These are phyloP conservation scores for Diplolepis rosae DNA, from an alignment of 2,888 invertebrate species.

Conservation along the genomic window DNA sequence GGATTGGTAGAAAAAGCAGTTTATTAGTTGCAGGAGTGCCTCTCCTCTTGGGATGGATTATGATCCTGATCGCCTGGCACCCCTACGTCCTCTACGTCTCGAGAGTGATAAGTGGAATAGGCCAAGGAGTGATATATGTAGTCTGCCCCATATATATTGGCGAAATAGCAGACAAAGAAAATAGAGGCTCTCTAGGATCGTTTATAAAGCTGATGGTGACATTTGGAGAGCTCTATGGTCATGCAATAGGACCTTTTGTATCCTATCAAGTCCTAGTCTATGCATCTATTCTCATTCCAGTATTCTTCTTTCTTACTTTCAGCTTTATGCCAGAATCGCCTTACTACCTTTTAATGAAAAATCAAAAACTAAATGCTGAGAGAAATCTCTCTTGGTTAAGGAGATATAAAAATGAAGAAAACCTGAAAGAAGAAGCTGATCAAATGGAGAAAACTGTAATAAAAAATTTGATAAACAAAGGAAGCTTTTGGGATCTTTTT, in stretches of 20 bases:
- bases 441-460: conserved; percentile 74
- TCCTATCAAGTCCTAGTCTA: conserved; percentile 71
- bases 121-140: conserved; percentile 79
- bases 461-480: conserved; percentile 76
- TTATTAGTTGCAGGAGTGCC: conserved; percentile 76
- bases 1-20: conserved; percentile 76
- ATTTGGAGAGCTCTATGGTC: conserved; percentile 69
- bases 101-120: conserved; percentile 79
- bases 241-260: conserved; percentile 69
- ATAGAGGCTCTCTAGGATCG: conserved; percentile 74
- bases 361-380: conserved; percentile 74
- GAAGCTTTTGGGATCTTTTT: conserved; percentile 75
- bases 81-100: conserved; percentile 77
- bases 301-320: conserved; percentile 75
- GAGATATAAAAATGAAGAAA: conserved; percentile 75
- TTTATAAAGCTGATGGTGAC: conserved; percentile 69
- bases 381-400: conserved; percentile 74
- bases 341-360: conserved; percentile 77
- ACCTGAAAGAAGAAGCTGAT: conserved; percentile 72
- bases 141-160: conserved; percentile 80
- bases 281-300: conserved; percentile 74
- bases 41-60: conserved; percentile 77
- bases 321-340: conserved; percentile 80
- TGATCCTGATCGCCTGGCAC: conserved; percentile 78
- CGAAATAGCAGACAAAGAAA: conserved; percentile 79